Base-by-base conservation (phyloP, 2,888 invertebrate genomes). In the Lasioglossum vierecki region DNA sequence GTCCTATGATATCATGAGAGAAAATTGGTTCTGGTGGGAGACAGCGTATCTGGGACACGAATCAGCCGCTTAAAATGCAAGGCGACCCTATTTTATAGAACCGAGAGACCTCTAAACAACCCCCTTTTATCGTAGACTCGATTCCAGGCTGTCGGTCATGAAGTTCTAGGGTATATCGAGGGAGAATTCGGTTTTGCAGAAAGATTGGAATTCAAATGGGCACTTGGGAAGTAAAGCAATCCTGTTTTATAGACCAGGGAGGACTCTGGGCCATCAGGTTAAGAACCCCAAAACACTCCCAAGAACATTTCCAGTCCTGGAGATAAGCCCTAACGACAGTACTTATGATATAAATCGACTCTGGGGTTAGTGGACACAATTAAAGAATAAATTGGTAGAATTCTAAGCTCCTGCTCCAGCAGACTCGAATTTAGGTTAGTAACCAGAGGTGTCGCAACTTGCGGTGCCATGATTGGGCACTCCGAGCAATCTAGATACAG, bases 11-110 rank as follows among this genome's bases (percentile, higher is more conserved):
- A 26, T 60, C 57, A 26, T 60, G 57, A 4, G 11, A 63, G 63
- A 63, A 63, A 30, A 63, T 63, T 63, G 63, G 30, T 63, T 63
- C 63, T 30, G 30, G 26, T 18, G 63, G 63, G 13, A 30, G 15
- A 30, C 30, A 26, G 11, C 11, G 57, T 60, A 60, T 60, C 57
- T 60, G 57, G 26, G 1, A 60, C 57, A 60, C 63, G 30, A 63
- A 63, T 63, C 63, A 30, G 63, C 63, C 30, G 13, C 63, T 63
- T 63, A 63, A 30, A 63, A 63, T 63, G 63, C 63, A 63, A 63
- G 63, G 13, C 63, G 57, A 60, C n/a, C 57, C 57, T n/a, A 13
- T 60, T n/a, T 60, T 60, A 60, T n/a, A 4, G 57, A 60, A 60
- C 57, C n/a, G 26, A 4, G 57, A 60, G 57, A 60, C 22, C 57